Evolutionary conservation across 2,113 vertebrate genomes (phyloP).

Genomic region (Vidua macroura): DNA sequence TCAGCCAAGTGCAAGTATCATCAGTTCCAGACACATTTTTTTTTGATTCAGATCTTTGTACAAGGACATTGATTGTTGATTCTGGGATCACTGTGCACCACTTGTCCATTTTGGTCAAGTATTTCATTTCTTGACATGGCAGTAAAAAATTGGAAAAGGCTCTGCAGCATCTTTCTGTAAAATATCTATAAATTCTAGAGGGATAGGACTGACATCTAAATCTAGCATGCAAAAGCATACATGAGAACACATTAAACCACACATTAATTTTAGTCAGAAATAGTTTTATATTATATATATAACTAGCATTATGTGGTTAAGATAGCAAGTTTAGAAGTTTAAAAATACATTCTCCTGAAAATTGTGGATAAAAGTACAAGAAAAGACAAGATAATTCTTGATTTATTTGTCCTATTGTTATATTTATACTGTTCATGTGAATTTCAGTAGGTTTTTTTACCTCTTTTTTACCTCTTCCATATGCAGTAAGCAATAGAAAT

Average conservation of each 20-base stretch:
- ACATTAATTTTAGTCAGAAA: background rate
- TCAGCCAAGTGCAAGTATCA: background rate
- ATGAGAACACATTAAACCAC: background rate
- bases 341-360: background rate
- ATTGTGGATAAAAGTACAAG: background rate
- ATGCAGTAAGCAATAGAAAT: background rate
- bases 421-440: background rate
- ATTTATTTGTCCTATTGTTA: background rate
- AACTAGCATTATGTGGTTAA: background rate
- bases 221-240: background rate
- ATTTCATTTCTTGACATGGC: background rate
- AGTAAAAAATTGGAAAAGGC: background rate
- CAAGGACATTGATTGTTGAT: background rate
- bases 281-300: background rate
- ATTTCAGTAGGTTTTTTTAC: background rate
- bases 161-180: background rate
- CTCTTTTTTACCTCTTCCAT: background rate
- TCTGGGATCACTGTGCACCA: background rate
- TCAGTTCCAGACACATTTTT: background rate
- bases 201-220: background rate
- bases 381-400: background rate
- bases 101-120: background rate
- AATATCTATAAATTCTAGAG: background rate
- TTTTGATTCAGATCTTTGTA: background rate
- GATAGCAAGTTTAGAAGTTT: background rate